These are phyloP conservation scores for Cyclophora albipunctata DNA, from an alignment of 2,888 invertebrate genomes.

Conservation along the genomic window DNA sequence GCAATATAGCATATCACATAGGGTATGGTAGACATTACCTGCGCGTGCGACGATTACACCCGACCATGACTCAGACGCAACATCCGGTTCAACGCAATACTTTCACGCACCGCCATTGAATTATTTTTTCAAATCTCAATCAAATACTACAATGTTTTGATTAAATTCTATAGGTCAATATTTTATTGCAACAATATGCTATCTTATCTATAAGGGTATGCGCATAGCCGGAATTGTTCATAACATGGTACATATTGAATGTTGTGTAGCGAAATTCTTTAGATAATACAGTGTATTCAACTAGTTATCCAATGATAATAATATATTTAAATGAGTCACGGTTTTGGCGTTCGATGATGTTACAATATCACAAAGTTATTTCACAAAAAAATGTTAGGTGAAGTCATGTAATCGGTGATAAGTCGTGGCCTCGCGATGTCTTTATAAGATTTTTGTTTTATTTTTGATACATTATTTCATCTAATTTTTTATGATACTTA, in stretches of 20 bases:
- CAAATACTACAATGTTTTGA: constrained; percentile 1
- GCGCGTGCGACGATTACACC: constrained; percentile 60
- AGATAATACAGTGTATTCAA: constrained; percentile 35
- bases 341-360: constrained; percentile 31
- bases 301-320: constrained; percentile 5
- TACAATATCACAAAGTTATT: constrained; percentile 35
- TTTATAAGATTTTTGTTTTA: neutral
- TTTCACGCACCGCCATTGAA: constrained; percentile 51
- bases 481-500: constrained; percentile 14
- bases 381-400: constrained; percentile 31
- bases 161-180: constrained; percentile 4
- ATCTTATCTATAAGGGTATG: constrained; percentile 30
- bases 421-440: constrained; percentile 4
- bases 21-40: constrained; percentile 53
- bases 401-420: constrained; percentile 39
- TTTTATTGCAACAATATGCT: constrained; percentile 9
- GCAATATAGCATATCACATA: constrained; percentile 39
- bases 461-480: neutral
- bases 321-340: constrained; percentile 31
- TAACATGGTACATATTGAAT: constrained; percentile 3
- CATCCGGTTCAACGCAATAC: constrained; percentile 66
- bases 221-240: constrained; percentile 28
- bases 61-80: constrained; percentile 47
- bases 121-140: constrained; percentile 21
- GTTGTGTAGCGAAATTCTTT: constrained; percentile 26